A percentile compares a stretch with the other conserved stretches of the same genome.
Evolutionary conservation across 2,888 invertebrate species (phyloP).

Genomic region (Drosophila prostipennis): DNA sequence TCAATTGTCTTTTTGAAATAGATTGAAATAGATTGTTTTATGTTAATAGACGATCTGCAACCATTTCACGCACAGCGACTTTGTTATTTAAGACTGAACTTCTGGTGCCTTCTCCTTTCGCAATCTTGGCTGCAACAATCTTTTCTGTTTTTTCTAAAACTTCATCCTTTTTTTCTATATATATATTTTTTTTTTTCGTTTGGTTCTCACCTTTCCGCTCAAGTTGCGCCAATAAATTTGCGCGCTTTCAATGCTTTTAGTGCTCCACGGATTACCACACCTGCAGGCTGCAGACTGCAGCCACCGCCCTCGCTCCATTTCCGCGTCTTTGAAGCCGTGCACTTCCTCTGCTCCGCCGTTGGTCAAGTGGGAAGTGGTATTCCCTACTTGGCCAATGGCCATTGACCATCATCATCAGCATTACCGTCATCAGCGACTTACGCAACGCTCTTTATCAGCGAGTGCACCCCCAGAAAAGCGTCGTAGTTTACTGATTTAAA

Average conservation of each 20-base stretch:
- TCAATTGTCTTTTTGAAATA: background rate
- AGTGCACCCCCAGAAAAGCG: background rate
- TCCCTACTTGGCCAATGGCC: slow-evolving; percentile 43
- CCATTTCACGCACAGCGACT: background rate
- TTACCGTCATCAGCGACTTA: slow-evolving; percentile 20
- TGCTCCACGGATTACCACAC: slow-evolving; percentile 36
- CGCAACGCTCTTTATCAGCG: slow-evolving; percentile 23
- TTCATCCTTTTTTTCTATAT: background rate
- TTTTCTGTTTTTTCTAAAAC: background rate
- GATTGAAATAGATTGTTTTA: background rate
- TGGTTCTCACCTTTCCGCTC: slow-evolving; percentile 30
- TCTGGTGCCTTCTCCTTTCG: background rate
- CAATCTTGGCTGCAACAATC: slow-evolving; percentile 11
- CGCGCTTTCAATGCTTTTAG: slow-evolving; percentile 35
- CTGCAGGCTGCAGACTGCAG: background rate
- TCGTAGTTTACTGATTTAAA: too few species aligned
- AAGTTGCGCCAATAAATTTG: slow-evolving; percentile 49
- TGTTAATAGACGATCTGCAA: background rate
- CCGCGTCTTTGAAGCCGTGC: slow-evolving; percentile 32
- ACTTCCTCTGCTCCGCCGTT: slow-evolving; percentile 29
- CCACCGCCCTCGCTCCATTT: slow-evolving; percentile 10
- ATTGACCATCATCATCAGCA: slow-evolving; percentile 32
- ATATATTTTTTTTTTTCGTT: slow-evolving; percentile 11
- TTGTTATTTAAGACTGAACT: slow-evolving; percentile 12
- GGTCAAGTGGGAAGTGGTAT: slow-evolving; percentile 36